Conservation (phyloP, 30 jellyfish, hydroid and myxozoan species). For the Turritopsis dohrnii region DNA sequence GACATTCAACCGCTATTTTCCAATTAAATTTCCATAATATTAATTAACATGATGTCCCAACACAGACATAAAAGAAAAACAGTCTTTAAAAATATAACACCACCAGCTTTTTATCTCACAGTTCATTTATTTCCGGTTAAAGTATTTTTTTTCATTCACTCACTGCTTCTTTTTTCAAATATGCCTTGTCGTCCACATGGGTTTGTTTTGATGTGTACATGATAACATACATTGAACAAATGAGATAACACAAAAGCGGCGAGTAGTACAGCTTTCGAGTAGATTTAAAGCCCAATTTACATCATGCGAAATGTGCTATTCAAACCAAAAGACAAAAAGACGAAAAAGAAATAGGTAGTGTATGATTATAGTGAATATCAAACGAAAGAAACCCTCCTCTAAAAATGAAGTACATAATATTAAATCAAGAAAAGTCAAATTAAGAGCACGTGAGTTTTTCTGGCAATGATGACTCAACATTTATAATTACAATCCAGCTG, state of each 20-base stretch:
- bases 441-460: neutral
- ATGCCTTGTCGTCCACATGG: neutral
- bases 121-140: neutral
- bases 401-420: neutral
- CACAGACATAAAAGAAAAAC: neutral
- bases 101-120: neutral
- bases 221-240: neutral
- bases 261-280: neutral
- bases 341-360: neutral
- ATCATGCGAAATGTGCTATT: neutral
- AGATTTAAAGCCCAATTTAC: neutral
- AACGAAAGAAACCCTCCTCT: too few species aligned
- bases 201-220: neutral
- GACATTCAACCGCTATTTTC: neutral
- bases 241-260: neutral
- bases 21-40: neutral
- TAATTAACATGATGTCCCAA: neutral
- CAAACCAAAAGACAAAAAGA: neutral
- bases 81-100: neutral
- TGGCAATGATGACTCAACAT: neutral
- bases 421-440: neutral
- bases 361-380: too few species aligned
- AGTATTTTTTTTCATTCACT: neutral
- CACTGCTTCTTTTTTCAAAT: neutral
- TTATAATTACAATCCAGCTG: too few species aligned